These are phyloP conservation scores for Spilogale gracilis DNA, from an alignment of 2,113 vertebrate species.

Conservation along the genomic window DNA sequence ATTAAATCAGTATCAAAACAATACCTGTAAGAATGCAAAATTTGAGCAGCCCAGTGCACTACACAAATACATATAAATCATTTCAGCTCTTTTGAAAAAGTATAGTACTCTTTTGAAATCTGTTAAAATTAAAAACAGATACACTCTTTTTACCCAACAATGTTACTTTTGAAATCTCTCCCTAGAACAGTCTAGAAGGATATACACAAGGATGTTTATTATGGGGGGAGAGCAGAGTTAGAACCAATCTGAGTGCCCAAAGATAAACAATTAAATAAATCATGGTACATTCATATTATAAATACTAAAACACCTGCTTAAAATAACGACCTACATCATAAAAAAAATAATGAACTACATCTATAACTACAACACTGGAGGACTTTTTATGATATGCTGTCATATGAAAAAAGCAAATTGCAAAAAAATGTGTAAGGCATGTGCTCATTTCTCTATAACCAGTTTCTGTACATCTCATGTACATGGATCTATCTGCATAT, in stretches of 20 bases:
- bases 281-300: neutral
- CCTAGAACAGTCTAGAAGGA: neutral
- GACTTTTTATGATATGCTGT: neutral
- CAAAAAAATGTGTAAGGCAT: neutral
- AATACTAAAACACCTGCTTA: slow-evolving; percentile 12
- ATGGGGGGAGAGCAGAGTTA: neutral
- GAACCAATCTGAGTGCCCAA: neutral
- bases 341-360: slow-evolving; percentile 39
- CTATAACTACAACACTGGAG: neutral
- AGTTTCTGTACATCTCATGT: neutral
- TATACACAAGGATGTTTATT: neutral
- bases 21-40: neutral
- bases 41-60: neutral
- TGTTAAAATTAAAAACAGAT: slow-evolving; percentile 40
- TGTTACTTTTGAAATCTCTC: slow-evolving; percentile 23
- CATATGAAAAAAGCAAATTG: slow-evolving; percentile 27
- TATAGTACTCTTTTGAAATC: neutral
- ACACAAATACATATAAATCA: neutral
- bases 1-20: slow-evolving; percentile 39
- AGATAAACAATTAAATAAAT: slow-evolving; percentile 40
- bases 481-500: neutral
- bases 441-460: neutral
- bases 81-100: slow-evolving; percentile 37
- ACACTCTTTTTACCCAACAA: slow-evolving; percentile 6
- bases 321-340: neutral